A percentile compares a stretch with the other conserved stretches of the same genome.
phyloP scores from a whole-genome alignment of 2,888 invertebrate genomes.

The Drosophila greeni region DNA sequence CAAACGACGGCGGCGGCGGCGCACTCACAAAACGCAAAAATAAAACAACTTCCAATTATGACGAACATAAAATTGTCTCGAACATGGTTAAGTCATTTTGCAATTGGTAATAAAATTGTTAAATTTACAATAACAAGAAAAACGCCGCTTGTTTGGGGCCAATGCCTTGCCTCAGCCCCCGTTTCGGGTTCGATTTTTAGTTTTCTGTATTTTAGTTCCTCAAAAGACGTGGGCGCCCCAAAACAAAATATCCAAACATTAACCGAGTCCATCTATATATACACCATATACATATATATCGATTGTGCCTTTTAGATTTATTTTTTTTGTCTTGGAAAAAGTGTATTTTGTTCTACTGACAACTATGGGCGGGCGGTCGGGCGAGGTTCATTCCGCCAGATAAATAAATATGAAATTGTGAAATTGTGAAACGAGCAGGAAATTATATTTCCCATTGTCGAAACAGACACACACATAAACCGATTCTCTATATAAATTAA shows the following conservation, averaged over 20 bases:
- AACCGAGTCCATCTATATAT: constrained; percentile 14
- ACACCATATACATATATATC: constrained; percentile 14
- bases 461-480: not conserved
- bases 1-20: constrained; percentile 3
- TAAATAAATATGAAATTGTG: constrained; percentile 61
- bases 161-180: constrained; percentile 32
- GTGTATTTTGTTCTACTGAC: constrained; percentile 41
- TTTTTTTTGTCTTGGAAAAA: constrained; percentile 39
- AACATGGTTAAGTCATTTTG: constrained; percentile 58
- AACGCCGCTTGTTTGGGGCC: constrained; percentile 43
- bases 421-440: constrained; percentile 60
- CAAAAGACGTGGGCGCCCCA: constrained; percentile 36
- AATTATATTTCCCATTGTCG: constrained; percentile 55
- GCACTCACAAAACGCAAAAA: constrained; percentile 9
- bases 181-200: constrained; percentile 25
- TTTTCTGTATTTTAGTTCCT: constrained; percentile 28
- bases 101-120: constrained; percentile 58
- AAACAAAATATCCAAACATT: constrained; percentile 40
- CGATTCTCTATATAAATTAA: constrained; percentile 50
- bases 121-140: constrained; percentile 54
- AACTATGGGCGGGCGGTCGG: constrained; percentile 9
- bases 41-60: constrained; percentile 59
- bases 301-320: constrained; percentile 36
- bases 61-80: constrained; percentile 59
- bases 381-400: constrained; percentile 31